Conservation (phyloP, 2,888 invertebrate genomes). For the Linnaemya vulpina region DNA sequence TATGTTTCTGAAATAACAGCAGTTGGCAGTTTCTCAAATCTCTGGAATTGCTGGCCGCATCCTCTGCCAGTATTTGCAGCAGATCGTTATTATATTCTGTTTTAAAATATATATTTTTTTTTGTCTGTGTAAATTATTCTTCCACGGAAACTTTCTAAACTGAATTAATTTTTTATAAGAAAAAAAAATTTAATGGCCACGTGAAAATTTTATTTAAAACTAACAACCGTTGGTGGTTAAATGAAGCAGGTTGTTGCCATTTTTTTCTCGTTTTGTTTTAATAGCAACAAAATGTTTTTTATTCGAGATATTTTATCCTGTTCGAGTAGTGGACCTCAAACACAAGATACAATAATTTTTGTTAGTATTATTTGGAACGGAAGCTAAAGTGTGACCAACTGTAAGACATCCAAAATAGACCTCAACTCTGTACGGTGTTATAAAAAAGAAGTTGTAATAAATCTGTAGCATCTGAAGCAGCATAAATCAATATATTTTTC, state of each 20-base stretch:
- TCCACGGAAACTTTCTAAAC: constrained; percentile 53
- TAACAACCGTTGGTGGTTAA: constrained; percentile 52
- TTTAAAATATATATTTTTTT: constrained; percentile 8
- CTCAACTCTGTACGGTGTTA: not conserved
- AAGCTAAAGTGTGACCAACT: constrained; percentile 18
- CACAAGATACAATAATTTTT: constrained; percentile 21
- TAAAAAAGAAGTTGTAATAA: too few species aligned
- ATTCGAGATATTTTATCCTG: constrained; percentile 33
- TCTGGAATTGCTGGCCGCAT: not conserved
- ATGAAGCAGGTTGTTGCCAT: constrained; percentile 49
- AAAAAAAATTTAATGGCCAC: constrained; percentile 28
- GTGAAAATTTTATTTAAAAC: constrained; percentile 56
- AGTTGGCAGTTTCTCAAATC: constrained; percentile 43
- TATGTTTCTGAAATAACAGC: constrained; percentile 60
- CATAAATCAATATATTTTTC: too few species aligned
- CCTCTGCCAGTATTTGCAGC: constrained; percentile 8
- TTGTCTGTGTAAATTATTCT: constrained; percentile 43
- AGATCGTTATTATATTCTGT: constrained; percentile 17
- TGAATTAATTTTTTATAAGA: constrained; percentile 63
- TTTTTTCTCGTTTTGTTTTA: not conserved
- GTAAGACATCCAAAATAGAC: not conserved
- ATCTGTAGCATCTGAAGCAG: too few species aligned
- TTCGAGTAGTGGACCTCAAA: constrained; percentile 50
- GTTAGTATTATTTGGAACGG: not conserved
- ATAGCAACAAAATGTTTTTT: constrained; percentile 21